Conservation (phyloP, 2,113 vertebrate genomes). For the Orthonyx spaldingii region DNA sequence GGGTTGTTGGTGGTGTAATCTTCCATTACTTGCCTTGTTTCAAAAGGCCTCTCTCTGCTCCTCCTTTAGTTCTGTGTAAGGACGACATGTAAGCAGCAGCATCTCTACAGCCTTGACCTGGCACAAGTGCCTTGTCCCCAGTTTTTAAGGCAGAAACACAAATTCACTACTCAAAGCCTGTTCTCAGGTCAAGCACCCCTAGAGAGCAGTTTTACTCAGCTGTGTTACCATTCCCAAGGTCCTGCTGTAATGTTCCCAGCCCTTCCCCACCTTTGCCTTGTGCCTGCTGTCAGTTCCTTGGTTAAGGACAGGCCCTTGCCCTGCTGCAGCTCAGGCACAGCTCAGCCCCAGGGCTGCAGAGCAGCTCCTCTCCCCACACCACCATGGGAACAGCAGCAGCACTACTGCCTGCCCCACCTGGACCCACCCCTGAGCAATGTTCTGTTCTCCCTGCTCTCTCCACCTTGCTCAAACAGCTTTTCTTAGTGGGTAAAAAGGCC, state of each 20-base stretch:
- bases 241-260: fast-evolving
- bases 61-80: background rate
- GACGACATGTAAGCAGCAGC: background rate
- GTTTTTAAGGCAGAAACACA: background rate
- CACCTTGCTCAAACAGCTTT: too few species aligned
- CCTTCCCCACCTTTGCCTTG: background rate
- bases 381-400: background rate
- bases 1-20: fast-evolving
- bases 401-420: background rate
- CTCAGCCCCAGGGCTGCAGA: background rate
- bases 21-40: background rate
- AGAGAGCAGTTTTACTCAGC: background rate
- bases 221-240: background rate
- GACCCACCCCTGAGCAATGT: fast-evolving
- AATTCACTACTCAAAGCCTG: too few species aligned
- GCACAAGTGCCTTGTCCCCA: fast-evolving
- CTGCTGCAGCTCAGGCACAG: background rate
- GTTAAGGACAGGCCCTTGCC: too few species aligned
- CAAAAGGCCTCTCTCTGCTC: background rate
- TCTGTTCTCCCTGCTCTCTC: too few species aligned
- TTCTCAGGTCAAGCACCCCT: background rate
- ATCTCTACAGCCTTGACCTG: too few species aligned
- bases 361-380: background rate
- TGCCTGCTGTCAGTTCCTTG: background rate
- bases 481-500: too few species aligned